phyloP scores from a whole-genome alignment of 2,888 invertebrate genomes.

The Rhaphigaster nebulosa region DNA sequence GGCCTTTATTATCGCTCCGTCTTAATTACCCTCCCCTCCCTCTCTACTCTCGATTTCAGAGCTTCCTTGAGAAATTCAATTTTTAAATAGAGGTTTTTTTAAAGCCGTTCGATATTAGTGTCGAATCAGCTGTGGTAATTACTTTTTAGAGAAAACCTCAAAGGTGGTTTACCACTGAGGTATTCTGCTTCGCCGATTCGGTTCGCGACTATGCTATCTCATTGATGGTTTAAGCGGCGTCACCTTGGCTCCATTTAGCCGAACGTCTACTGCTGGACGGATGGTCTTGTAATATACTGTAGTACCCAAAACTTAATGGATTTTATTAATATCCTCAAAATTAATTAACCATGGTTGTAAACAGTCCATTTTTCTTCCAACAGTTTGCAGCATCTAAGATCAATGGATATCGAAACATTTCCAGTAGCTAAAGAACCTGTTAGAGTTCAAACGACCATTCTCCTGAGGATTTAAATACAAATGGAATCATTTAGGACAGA shows the following conservation, averaged over 20 bases:
- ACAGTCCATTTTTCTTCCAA: too few species aligned
- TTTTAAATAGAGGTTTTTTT: conserved; percentile 24
- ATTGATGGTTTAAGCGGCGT: neutral
- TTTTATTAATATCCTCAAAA: too few species aligned
- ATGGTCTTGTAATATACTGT: too few species aligned
- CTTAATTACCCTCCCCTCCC: neutral
- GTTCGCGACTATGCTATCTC: neutral
- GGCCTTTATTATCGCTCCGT: conserved; percentile 15
- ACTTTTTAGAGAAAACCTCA: neutral
- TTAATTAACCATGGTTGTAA: too few species aligned
- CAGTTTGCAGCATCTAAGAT: neutral
- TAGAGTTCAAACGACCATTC: neutral
- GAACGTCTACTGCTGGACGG: neutral
- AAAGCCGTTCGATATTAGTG: conserved; percentile 2
- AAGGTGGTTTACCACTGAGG: neutral
- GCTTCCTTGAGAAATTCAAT: conserved; percentile 36
- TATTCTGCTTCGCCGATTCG: neutral
- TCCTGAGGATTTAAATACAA: neutral
- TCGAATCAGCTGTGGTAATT: neutral
- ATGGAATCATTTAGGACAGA: neutral
- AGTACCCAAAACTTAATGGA: too few species aligned
- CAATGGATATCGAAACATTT: neutral
- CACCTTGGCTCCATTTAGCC: neutral
- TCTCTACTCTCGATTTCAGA: conserved; percentile 32
- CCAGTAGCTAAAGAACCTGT: neutral